phyloP scores from a whole-genome alignment of 2,113 vertebrate genomes.

The Lasiurus borealis region DNA sequence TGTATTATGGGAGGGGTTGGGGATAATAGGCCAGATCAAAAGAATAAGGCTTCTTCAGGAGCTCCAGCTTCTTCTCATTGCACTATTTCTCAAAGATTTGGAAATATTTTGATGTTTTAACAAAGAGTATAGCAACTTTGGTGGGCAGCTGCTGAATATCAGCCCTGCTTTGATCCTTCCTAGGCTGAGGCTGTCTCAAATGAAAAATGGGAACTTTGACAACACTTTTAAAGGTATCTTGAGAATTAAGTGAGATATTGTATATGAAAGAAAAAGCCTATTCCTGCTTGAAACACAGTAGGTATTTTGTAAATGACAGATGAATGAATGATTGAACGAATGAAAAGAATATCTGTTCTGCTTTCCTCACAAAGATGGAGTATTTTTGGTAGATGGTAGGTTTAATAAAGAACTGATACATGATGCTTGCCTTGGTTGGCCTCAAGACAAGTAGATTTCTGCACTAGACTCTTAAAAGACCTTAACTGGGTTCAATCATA shows the following conservation, averaged over 20 bases:
- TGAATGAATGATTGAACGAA: background rate
- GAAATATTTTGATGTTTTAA: conserved; percentile 32
- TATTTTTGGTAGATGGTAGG: background rate
- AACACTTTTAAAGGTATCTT: background rate
- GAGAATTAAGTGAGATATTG: background rate
- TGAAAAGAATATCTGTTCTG: background rate
- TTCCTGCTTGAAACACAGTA: background rate
- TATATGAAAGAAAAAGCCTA: background rate
- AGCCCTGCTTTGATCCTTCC: background rate
- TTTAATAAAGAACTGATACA: background rate
- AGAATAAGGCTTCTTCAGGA: background rate
- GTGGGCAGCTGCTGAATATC: background rate
- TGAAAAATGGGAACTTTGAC: background rate
- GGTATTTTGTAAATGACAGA: background rate
- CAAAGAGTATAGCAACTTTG: background rate
- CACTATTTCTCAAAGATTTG: background rate
- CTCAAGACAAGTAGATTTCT: background rate
- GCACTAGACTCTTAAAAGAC: background rate
- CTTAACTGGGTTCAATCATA: background rate
- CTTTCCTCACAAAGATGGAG: background rate
- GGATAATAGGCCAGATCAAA: background rate
- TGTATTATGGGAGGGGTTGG: background rate
- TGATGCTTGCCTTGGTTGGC: background rate
- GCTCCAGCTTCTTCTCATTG: background rate
- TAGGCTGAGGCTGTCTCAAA: background rate